Evolutionary conservation across 2,888 invertebrate species (phyloP), one percentile per base, ranked within the genome.

Genomic region (Hipparchia semele): DNA sequence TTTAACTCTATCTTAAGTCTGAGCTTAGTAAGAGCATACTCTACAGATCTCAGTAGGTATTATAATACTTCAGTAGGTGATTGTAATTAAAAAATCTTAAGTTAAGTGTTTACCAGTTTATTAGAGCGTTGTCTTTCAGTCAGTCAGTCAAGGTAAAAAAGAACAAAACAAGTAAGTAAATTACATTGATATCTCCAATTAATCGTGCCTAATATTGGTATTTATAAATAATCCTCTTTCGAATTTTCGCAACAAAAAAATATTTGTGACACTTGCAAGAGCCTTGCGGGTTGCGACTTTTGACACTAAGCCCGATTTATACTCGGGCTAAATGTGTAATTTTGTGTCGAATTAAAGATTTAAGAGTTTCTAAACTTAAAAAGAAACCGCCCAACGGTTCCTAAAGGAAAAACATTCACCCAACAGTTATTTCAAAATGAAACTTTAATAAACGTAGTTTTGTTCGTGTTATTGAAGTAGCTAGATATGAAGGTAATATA

Each of bases 281-380:
- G 81, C 81, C 86, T 87, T 86, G 83, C 79, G 82, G 84, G 86
- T 87, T 86, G 83, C 79, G 82, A 84, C 83, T 85, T 85, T 82
- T 87, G 90, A 92, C 92, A 90, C 85, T 94, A 92, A 94, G 87
- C 90, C 87, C 83, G 86, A 87, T 89, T 91, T 90, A 91, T 86
- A 85, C 84, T 86, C 84, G 88, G 87, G 85, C 87, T 87, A 83
- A 13, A 10, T 65, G 51, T 89, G 89, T 89, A 90, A 91, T 89
- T 92, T 89, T 86, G 84, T 85, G 82, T 84, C 86, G 87, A 89
- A 90, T 90, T 90, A 89, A 88, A 86, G 85, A 85, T 86, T 88
- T 85, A 84, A 87, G 85, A 82, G 81, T 86, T 88, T 87, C 87
- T 89, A 87, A 88, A 86, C 81, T 79, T 82, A 80, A 86, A 87